These are phyloP conservation scores for Odontomyia ornata DNA, from an alignment of 2,888 invertebrate species.

Conservation along the genomic window DNA sequence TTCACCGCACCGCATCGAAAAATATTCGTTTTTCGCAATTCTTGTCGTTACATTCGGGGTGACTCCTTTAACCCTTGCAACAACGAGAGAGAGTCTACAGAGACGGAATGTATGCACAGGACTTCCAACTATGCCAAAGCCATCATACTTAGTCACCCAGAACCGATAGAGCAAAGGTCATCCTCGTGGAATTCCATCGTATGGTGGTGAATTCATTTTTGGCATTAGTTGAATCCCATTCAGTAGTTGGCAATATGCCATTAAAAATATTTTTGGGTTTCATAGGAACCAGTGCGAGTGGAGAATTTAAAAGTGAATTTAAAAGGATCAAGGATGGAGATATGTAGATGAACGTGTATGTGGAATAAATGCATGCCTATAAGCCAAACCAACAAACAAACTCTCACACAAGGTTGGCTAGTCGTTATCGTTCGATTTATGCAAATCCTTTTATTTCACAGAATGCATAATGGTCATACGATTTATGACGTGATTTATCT, in stretches of 20 bases:
- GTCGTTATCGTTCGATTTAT: no score
- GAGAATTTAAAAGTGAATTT: conserved; percentile 24
- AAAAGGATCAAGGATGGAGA: conserved; percentile 6
- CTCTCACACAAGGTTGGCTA: no score
- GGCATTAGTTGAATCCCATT: conserved; percentile 23
- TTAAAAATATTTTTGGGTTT: conserved; percentile 27
- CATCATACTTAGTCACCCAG: no score
- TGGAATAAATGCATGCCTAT: background rate
- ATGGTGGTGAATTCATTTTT: background rate
- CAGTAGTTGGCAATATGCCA: conserved; percentile 35
- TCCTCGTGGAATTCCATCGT: background rate
- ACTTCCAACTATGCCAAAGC: background rate
- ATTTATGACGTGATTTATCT: no score
- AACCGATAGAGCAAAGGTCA: background rate
- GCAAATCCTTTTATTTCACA: no score
- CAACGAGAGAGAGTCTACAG: background rate
- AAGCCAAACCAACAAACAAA: no score
- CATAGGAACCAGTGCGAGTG: conserved; percentile 2
- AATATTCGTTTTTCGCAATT: conserved; percentile 8
- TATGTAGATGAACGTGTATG: background rate
- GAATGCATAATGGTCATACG: no score
- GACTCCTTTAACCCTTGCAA: background rate
- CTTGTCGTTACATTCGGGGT: background rate
- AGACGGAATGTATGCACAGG: background rate
- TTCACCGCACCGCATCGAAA: background rate